Evolutionary conservation across 2,797 vertebrate species (phyloP), one percentile per base, ranked within the genome.

Genomic region (Moxostoma hubbsi): DNA sequence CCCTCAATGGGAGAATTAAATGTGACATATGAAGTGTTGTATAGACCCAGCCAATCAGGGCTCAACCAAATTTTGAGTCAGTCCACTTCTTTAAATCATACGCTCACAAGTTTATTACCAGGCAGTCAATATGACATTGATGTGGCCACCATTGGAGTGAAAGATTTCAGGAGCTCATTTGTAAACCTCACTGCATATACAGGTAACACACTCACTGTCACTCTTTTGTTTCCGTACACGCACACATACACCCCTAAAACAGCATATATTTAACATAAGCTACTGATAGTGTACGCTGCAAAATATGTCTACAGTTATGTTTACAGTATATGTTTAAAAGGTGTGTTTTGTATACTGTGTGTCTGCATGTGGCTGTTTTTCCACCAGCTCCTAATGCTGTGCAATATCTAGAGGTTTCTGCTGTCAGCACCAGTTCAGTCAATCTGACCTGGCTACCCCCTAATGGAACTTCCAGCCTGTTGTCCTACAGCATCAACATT

Each of bases 361-460:
- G 36, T 36, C 36, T 64, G 45, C 66, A 51, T n/a, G n/a, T n/a
- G n/a, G n/a, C n/a, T n/a, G n/a, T 71, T 24, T 24, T 24, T 24
- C 72, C 82, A 65, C 54, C 66, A 93, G 92, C 77, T 1, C 91
- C 92, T 45, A 90, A 91, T 77, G 15, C 50, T 9, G 91, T 93
- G 71, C 8, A 15, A 65, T 80, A 85, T 54, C 68, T 91, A 4
- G 0, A 0, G 12, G 87, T 86, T 55, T 75, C 6, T 9, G 59
- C 81, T 7, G 8, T 58, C 0, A 85, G 84, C 57, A 88, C 46
- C 55, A 83, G 24, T 46, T 89, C 87, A 9, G 18, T 92, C 6
- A 62, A 5, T 9, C 85, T 91, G 59, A 9, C 7, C 2, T 93
- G 92, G 92, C 79, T 16, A 10, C 0, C 46, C 0, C 88, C 91